Evolutionary conservation across 2,888 invertebrate genomes (phyloP), one percentile per base, ranked within the genome.

Genomic region (Macrosoma leucophasiata): DNA sequence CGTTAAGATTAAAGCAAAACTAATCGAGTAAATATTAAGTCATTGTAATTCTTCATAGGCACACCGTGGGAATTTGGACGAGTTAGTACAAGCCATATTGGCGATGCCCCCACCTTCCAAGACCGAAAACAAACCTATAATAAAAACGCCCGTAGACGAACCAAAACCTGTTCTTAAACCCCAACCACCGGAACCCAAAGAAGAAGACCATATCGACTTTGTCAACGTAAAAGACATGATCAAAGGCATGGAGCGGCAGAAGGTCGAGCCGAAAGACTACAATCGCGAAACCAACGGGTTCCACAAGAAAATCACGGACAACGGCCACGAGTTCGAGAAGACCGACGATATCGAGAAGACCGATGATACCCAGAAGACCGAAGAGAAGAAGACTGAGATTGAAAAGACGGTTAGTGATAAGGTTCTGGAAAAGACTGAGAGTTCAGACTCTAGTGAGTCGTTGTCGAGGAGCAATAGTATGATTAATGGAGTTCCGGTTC

Each of bases 221-320:
- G 76, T 86, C n/a, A 85, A 86, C 36, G 88, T 89, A 10, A 86
- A 86, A 62, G 87, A 88, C 52, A 63, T 89, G 8, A 86, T 89
- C 24, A 88, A 88, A 58, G 89, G 88, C 46, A 87, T 90, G 67
- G 90, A 90, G 52, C 84, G 79, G 39, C 78, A 82, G 32, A 79
- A 73, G 39, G 52, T 40, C 1, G 58, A 64, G 17, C 41, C 53
- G 0, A 50, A 58, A 15, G 63, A 65, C 14, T 46, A 59, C 22
- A 42, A 50, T 2, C 76, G 72, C 48, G 73, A 77, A 22, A 72
- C 77, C 0, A 84, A 84, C 22, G 84, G 84, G 0, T 75, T 74
- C 38, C 67, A 68, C 14, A 76, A 75, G 48, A 76, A 74, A 41
- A 62, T 65, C 2, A 64, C 57, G 0, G 73, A 75, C 31, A 75